These are phyloP conservation scores for Flabesymbios commensalis DNA, from an alignment of 2,888 invertebrate genomes.

Conservation along the genomic window DNA sequence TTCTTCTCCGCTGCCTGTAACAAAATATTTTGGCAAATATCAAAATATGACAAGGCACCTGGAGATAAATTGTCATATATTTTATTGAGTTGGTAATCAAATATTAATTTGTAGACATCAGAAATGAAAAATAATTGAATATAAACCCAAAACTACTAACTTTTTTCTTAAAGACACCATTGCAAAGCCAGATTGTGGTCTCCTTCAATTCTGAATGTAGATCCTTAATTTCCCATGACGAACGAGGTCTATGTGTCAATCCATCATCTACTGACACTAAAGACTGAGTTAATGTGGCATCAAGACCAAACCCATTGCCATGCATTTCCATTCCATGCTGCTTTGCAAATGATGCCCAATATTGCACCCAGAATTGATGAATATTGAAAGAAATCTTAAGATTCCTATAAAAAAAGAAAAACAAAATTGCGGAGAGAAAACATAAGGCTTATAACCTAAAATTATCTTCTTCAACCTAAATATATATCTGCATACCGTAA, in stretches of 20 bases:
- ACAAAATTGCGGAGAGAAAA: not conserved
- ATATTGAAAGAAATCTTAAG: conserved; percentile 84
- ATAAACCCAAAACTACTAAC: too few species aligned
- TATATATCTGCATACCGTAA: too few species aligned
- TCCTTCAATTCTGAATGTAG: conserved; percentile 67
- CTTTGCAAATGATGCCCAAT: conserved; percentile 97
- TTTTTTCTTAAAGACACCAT: too few species aligned
- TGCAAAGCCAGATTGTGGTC: conserved; percentile 64
- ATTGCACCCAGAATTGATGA: conserved; percentile 78
- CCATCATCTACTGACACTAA: conserved; percentile 73
- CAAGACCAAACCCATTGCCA: conserved; percentile 49
- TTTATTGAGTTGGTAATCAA: too few species aligned
- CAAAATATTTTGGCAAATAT: too few species aligned
- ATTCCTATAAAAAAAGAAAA: conserved; percentile 70
- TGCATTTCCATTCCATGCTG: conserved; percentile 73
- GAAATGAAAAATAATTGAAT: too few species aligned
- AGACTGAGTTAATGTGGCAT: conserved; percentile 23
- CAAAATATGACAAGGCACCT: too few species aligned
- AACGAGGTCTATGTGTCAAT: conserved; percentile 79
- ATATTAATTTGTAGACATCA: too few species aligned
- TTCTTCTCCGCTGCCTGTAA: too few species aligned
- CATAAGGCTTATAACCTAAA: not conserved
- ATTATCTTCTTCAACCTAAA: not conserved
- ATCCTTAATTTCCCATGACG: conserved; percentile 84
- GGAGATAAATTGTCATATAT: too few species aligned